Evolutionary conservation across 2,797 vertebrate genomes (phyloP).

Genomic region (Margarornis squamiger): DNA sequence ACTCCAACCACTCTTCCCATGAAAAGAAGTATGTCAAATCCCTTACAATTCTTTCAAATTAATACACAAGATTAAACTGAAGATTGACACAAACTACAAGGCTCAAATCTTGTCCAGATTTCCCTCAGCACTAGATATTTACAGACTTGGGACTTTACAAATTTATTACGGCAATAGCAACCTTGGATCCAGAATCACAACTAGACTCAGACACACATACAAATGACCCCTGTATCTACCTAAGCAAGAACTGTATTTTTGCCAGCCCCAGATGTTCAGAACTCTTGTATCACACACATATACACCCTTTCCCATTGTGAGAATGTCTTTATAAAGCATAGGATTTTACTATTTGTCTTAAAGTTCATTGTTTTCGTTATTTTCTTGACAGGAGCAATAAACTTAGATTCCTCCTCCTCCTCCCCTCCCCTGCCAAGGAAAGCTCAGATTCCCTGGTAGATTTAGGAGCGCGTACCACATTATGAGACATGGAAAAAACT

Average conservation of each 20-base stretch:
- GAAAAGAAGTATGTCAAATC: background rate
- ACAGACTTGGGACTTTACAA: background rate
- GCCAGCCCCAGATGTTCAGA: background rate
- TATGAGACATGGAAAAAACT: background rate
- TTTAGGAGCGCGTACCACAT: background rate
- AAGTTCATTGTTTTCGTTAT: conserved; percentile 1
- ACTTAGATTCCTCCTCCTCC: background rate
- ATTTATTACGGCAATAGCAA: background rate
- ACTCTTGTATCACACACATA: background rate
- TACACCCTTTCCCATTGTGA: background rate
- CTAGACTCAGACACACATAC: background rate
- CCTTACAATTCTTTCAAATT: background rate
- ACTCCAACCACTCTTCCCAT: background rate
- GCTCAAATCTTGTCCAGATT: background rate
- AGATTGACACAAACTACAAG: background rate
- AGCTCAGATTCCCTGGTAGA: background rate
- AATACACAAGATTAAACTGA: background rate
- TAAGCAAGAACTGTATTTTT: background rate
- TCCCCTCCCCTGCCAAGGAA: background rate
- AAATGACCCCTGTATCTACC: background rate
- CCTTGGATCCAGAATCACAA: background rate
- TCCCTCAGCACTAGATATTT: background rate
- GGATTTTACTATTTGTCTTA: background rate
- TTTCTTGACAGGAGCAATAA: conserved; percentile 32
- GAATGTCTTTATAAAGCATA: background rate